Evolutionary conservation across 1,140 invertebrate species (phyloP), one percentile per base, ranked within the genome.

Genomic region (Scaptomyza montana): DNA sequence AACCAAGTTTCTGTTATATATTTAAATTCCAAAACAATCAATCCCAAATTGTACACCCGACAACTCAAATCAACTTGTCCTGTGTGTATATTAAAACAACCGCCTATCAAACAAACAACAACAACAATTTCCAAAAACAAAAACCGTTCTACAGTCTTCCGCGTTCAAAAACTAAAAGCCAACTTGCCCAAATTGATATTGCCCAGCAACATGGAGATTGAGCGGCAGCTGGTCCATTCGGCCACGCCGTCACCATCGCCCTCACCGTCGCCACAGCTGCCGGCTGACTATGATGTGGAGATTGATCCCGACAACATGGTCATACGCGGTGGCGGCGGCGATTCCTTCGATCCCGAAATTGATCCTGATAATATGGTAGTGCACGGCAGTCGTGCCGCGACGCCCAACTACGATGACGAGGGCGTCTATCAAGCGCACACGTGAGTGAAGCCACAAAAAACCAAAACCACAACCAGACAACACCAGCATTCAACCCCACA

Each of bases 161-260:
- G 91, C 65, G 90, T 92, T 63, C 81, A 92, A 81, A 92, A 92
- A 74, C 55, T 92, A 5, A 92, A 92, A 64, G 82, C 90, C n/a
- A 92, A 91, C 53, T 84, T 92, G 69, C 91, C 91, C 9, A 92
- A 92, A 78, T 64, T 92, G 59, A 92, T 91, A 74, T 67, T 92
- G 71, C 85, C 90, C 51, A 80, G 73, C 53, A 92, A 92, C 60
- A 78, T 79, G 71, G 91, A 87, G 75, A 78, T 91, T 51, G 78
- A 81, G 56, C 73, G 74, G 45, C 68, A 77, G 41, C 71, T 74
- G 64, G 56, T 49, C 30, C 60, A 30, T 28, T 89, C 70, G 56
- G 71, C 53, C 60, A 85, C 80, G 63, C 74, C 74, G 49, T 74
- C 84, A 36, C 89, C 91, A 53, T 90, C 90, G 55, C 85, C 87